Percentiles rank a stretch among this genome's conserved stretches.
phyloP scores from a whole-genome alignment of 2,888 invertebrate genomes.

The Cheilosia soror region DNA sequence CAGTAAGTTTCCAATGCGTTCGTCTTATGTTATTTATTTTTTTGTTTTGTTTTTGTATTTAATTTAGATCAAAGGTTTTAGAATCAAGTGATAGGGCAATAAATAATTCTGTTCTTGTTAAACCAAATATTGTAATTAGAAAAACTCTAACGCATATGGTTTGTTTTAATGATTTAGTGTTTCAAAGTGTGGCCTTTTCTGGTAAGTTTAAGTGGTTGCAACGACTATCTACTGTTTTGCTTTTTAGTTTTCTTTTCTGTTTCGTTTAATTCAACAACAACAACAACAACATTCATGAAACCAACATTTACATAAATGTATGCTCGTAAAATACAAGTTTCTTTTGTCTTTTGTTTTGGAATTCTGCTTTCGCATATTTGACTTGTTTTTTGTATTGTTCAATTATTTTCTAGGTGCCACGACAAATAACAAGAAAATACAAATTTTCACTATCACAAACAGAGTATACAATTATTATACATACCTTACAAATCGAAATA shows the following conservation, averaged over 20 bases:
- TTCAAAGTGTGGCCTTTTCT: constrained; percentile 98
- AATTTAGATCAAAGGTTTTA: constrained; percentile 73
- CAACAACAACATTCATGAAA: constrained; percentile 39
- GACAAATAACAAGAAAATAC: constrained; percentile 47
- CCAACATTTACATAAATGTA: constrained; percentile 41
- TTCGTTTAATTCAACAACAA: constrained; percentile 32
- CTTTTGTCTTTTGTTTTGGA: constrained; percentile 5
- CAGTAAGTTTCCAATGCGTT: constrained; percentile 89
- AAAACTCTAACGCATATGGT: constrained; percentile 83
- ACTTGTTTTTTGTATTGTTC: constrained; percentile 17
- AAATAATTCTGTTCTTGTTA: constrained; percentile 74
- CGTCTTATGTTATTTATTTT: constrained; percentile 78
- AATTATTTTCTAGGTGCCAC: constrained; percentile 14
- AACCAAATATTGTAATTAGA: constrained; percentile 82
- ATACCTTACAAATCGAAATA: constrained; percentile 52
- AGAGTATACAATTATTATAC: constrained; percentile 13
- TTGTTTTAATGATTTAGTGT: constrained; percentile 88
- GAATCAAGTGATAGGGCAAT: constrained; percentile 66
- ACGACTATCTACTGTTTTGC: constrained; percentile 48
- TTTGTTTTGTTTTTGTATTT: constrained; percentile 63
- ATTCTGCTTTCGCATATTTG: constrained; percentile 52
- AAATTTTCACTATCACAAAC: constrained; percentile 16
- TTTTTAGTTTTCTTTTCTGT: constrained; percentile 28
- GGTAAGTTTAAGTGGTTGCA: constrained; percentile 87
- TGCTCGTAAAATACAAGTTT: constrained; percentile 10